Percentiles rank a stretch among this genome's conserved stretches.
These are phyloP conservation scores for Gymnoscelis rufifasciata DNA, from an alignment of 2,888 invertebrate genomes.

Conservation along the genomic window DNA sequence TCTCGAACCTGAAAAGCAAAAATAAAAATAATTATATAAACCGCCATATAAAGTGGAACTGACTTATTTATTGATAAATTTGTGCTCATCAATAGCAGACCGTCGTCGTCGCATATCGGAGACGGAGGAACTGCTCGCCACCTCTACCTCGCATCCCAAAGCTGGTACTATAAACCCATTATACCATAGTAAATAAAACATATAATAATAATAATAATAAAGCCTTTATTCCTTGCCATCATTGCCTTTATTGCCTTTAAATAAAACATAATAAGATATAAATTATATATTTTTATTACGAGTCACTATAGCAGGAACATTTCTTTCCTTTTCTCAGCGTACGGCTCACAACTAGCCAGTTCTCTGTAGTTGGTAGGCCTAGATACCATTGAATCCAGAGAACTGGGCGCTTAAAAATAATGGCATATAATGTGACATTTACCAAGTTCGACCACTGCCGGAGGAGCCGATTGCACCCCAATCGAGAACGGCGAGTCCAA, in stretches of 20 bases:
- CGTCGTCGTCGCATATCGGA: neutral
- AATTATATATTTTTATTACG: too few relatives aligned
- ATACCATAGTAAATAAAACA: neutral
- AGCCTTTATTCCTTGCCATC: too few relatives aligned
- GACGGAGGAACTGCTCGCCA: neutral
- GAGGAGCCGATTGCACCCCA: neutral
- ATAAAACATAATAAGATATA: too few relatives aligned
- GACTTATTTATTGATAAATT: neutral
- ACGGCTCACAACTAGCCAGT: neutral
- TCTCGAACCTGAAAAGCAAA: neutral
- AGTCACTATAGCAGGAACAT: too few relatives aligned
- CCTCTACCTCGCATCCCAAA: neutral
- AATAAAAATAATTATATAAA: neutral
- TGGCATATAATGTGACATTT: neutral
- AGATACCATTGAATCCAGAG: neutral
- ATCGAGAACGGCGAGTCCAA: neutral
- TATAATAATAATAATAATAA: too few relatives aligned
- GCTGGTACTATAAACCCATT: neutral
- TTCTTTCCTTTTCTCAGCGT: neutral
- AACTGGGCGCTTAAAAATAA: neutral
- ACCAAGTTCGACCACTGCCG: neutral
- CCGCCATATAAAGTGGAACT: neutral
- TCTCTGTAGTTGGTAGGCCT: neutral
- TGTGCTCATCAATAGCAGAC: neutral
- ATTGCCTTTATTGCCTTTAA: too few relatives aligned